Conservation (phyloP, 1,140 invertebrate species). For the Hypothenemus hampei region DNA sequence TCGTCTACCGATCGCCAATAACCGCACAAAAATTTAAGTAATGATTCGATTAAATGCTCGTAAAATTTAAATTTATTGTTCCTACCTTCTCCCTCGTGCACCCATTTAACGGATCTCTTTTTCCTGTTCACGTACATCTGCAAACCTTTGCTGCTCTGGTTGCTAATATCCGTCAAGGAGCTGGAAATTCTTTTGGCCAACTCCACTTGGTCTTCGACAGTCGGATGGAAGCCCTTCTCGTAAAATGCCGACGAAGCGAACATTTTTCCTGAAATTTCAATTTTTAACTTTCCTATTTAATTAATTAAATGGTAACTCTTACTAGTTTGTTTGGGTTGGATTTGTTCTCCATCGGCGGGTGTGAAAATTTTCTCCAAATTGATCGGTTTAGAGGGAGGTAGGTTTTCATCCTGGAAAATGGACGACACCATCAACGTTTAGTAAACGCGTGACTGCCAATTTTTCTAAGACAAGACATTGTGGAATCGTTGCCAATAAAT, state of each 20-base stretch:
- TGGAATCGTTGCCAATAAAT: too few relatives aligned
- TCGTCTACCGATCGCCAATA: too few relatives aligned
- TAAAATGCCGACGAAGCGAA: constrained; percentile 94
- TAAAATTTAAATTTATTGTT: too few relatives aligned
- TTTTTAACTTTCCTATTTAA: not conserved
- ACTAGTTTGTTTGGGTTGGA: constrained; percentile 37
- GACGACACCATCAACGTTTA: too few relatives aligned
- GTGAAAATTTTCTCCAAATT: constrained; percentile 82
- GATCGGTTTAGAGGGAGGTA: constrained; percentile 50
- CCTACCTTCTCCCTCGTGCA: constrained; percentile 78
- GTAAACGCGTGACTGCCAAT: too few relatives aligned
- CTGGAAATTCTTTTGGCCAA: constrained; percentile 84
- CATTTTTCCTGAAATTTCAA: constrained; percentile 67
- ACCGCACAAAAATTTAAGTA: too few relatives aligned
- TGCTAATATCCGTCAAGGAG: constrained; percentile 87
- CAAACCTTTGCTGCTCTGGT: constrained; percentile 86
- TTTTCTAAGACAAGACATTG: too few relatives aligned
- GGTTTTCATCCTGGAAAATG: constrained; percentile 49
- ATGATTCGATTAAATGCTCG: too few relatives aligned
- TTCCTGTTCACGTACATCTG: constrained; percentile 93
- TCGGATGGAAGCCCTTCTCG: constrained; percentile 79
- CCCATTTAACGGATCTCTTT: constrained; percentile 90
- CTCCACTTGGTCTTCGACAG: constrained; percentile 91
- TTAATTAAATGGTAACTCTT: constrained; percentile 10
- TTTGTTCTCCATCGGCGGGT: constrained; percentile 59